These are phyloP conservation scores for Callorhinus ursinus DNA, from an alignment of 2,113 vertebrate genomes.

Conservation along the genomic window DNA sequence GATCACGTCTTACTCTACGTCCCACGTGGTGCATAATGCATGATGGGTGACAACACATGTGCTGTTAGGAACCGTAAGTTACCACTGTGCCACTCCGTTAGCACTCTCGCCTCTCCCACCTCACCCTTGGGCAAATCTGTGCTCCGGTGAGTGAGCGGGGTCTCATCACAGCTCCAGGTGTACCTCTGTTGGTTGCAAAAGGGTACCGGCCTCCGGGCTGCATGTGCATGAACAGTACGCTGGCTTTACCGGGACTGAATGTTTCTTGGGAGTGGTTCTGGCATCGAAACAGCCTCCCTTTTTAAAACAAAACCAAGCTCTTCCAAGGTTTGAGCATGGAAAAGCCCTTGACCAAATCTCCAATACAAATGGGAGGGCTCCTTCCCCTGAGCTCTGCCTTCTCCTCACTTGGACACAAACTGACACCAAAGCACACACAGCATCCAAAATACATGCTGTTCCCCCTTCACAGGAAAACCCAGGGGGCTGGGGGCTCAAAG, in stretches of 20 bases:
- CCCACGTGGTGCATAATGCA: rapidly evolving
- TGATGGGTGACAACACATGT: rapidly evolving
- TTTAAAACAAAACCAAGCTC: not conserved
- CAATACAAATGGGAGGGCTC: rapidly evolving
- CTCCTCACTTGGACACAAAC: not conserved
- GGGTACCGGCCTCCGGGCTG: not conserved
- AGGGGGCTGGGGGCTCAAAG: rapidly evolving
- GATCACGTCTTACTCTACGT: not conserved
- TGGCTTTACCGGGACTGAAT: not conserved
- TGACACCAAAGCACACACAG: not conserved
- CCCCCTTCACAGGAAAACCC: not conserved
- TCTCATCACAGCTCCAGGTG: rapidly evolving
- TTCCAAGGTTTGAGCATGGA: not conserved
- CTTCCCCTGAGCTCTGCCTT: rapidly evolving
- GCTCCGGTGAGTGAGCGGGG: not conserved
- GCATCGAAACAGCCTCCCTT: not conserved
- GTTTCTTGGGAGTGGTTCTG: not conserved
- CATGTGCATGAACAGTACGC: rapidly evolving
- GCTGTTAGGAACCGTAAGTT: not conserved
- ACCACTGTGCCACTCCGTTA: no score
- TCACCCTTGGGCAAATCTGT: not conserved
- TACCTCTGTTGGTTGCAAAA: rapidly evolving
- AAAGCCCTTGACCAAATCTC: not conserved
- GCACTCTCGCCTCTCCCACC: not conserved
- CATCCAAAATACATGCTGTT: no score